Percentiles rank a stretch among this genome's conserved stretches.
Conservation (phyloP, 2,113 vertebrate genomes). For the Atherinomorus stipes region DNA sequence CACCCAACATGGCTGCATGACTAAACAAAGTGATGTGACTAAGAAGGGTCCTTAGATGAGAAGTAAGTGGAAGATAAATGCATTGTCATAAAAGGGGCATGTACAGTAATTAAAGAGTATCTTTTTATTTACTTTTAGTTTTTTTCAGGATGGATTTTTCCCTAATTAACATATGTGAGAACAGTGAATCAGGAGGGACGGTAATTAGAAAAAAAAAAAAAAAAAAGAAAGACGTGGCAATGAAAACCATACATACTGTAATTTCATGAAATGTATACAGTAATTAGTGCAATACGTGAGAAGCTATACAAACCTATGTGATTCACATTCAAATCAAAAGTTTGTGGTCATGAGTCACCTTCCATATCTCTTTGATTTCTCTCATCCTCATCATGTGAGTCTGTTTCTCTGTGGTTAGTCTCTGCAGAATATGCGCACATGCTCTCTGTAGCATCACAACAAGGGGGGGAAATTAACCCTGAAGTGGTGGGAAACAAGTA, state of each 20-base stretch:
- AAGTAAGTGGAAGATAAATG: too few species aligned
- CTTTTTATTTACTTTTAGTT: neutral
- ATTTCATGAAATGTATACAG: slow-evolving; percentile 24
- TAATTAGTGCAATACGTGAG: slow-evolving; percentile 36
- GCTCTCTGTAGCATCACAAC: slow-evolving; percentile 33
- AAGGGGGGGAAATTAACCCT: slow-evolving; percentile 27
- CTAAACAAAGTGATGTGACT: too few species aligned
- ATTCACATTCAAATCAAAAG: slow-evolving; percentile 47
- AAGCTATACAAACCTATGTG: slow-evolving; percentile 32
- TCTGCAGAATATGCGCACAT: slow-evolving; percentile 19
- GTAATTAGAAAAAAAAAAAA: slow-evolving; percentile 4
- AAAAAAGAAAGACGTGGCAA: too few species aligned
- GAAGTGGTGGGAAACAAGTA: slow-evolving; percentile 45
- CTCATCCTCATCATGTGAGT: slow-evolving; percentile 64
- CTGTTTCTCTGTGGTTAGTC: slow-evolving; percentile 58
- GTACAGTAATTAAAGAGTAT: neutral
- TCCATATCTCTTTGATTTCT: slow-evolving; percentile 58
- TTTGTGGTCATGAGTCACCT: slow-evolving; percentile 71
- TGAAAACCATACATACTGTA: slow-evolving; percentile 12
- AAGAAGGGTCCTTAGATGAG: too few species aligned
- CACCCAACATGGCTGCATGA: too few species aligned
- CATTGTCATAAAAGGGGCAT: neutral
- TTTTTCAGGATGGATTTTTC: neutral
- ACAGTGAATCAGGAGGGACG: neutral
- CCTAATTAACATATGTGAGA: slow-evolving; percentile 2